Percentiles rank a stretch among this genome's conserved stretches.
Evolutionary conservation across 2,888 invertebrate species (phyloP).

Genomic region (Hyalella azteca): DNA sequence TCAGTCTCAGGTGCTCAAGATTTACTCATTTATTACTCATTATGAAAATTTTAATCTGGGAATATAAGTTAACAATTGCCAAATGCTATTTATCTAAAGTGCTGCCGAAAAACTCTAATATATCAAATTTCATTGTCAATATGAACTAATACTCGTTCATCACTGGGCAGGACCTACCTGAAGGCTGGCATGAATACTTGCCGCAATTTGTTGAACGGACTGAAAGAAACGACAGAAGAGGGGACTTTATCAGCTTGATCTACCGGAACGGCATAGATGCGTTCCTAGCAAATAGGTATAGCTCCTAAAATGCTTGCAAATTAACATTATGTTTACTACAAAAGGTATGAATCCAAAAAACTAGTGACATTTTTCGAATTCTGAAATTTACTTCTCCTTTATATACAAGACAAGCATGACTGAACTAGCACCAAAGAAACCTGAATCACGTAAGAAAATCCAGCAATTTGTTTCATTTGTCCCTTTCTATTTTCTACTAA

Average conservation of each 20-base stretch:
- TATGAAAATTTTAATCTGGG: no score
- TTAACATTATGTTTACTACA: no score
- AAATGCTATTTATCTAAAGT: no score
- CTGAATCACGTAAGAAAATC: no score
- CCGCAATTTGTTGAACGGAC: conserved; percentile 54
- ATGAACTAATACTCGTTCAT: background rate
- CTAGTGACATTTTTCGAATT: no score
- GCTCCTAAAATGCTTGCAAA: background rate
- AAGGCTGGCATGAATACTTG: conserved; percentile 41
- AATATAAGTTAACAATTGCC: no score
- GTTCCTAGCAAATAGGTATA: conserved; percentile 59
- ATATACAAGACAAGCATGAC: no score
- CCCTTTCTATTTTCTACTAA: background rate
- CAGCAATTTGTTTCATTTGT: background rate
- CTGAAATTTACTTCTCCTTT: no score
- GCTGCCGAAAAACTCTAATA: background rate
- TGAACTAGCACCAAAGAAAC: no score
- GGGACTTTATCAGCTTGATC: conserved; percentile 62
- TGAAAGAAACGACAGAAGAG: conserved; percentile 59
- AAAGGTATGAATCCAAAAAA: no score
- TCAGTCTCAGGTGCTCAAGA: conserved; percentile 60
- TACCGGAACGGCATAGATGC: conserved; percentile 61
- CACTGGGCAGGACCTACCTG: conserved; percentile 43
- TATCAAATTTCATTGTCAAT: background rate
- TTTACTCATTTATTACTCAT: no score